Percentiles rank a stretch among this genome's conserved stretches.
These are phyloP conservation scores for Cacoxenus indagator DNA, from an alignment of 2,888 invertebrate species.

Conservation along the genomic window DNA sequence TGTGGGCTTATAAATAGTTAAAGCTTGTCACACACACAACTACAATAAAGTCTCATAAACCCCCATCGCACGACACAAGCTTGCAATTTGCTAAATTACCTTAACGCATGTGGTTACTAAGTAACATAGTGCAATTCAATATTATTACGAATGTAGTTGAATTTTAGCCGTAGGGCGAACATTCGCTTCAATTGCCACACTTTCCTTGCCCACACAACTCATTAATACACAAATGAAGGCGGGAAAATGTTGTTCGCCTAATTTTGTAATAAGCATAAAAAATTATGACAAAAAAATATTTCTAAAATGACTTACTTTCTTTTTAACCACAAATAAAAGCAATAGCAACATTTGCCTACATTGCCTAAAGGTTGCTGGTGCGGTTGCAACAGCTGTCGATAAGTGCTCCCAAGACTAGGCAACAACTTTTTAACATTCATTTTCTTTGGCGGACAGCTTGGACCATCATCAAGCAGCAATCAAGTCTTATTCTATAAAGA, in stretches of 20 bases:
- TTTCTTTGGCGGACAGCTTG: constrained; percentile 37
- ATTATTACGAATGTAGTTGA: too few relatives aligned
- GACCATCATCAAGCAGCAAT: constrained; percentile 36
- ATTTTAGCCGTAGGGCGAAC: too few relatives aligned
- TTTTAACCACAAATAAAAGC: not conserved
- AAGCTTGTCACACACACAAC: too few relatives aligned
- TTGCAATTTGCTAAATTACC: too few relatives aligned
- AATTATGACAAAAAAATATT: constrained; percentile 6
- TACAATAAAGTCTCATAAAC: too few relatives aligned
- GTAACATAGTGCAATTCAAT: too few relatives aligned
- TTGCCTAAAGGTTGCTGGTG: too few relatives aligned
- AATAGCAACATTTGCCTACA: not conserved
- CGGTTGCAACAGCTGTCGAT: constrained; percentile 6
- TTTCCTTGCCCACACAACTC: not conserved
- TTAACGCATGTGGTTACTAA: too few relatives aligned
- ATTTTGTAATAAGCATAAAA: constrained; percentile 10
- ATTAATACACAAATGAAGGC: not conserved
- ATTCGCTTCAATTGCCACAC: too few relatives aligned
- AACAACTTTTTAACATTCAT: not conserved
- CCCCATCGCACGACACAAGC: too few relatives aligned
- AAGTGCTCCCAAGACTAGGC: constrained; percentile 13
- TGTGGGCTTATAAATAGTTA: too few relatives aligned
- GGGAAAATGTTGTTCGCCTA: not conserved
- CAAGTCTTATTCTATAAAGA: not conserved
- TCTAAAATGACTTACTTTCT: constrained; percentile 7